Conservation (phyloP, 2,113 vertebrate species). For the Octodon degus region DNA sequence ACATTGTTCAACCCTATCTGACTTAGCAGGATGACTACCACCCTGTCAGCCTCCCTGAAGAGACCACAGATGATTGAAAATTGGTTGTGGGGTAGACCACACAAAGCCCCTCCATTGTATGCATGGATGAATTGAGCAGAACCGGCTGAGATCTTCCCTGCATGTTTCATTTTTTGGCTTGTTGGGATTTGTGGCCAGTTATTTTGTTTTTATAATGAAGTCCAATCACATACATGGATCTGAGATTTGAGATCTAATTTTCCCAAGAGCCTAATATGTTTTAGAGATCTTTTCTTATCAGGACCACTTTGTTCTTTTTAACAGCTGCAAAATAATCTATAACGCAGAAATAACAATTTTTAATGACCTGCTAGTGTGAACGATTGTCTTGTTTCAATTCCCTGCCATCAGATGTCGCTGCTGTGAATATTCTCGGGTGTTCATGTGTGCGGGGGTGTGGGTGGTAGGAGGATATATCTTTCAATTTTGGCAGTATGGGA, state of each 20-base stretch:
- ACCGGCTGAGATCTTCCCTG: not conserved
- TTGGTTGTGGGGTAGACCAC: not conserved
- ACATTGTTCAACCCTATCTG: too few relatives aligned
- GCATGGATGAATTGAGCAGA: accelerated
- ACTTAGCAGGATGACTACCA: not conserved
- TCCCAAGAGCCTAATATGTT: not conserved
- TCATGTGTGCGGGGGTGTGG: accelerated
- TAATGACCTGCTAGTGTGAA: too few relatives aligned
- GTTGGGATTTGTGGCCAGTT: not conserved
- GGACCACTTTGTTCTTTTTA: not conserved
- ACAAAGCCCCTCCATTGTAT: not conserved
- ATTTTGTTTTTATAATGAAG: not conserved
- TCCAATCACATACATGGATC: not conserved
- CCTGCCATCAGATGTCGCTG: accelerated
- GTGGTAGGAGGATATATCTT: not conserved
- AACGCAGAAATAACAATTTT: not conserved
- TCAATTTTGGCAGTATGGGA: not conserved
- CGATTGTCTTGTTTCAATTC: not conserved
- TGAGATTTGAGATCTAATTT: not conserved
- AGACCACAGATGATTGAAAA: not conserved
- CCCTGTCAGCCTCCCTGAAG: too few relatives aligned
- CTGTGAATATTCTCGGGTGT: too few relatives aligned
- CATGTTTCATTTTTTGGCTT: too few relatives aligned
- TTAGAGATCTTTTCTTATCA: not conserved
- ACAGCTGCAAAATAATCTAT: not conserved